Evolutionary conservation across 1,140 invertebrate species (phyloP).

Genomic region (Berghia stephanieae): DNA sequence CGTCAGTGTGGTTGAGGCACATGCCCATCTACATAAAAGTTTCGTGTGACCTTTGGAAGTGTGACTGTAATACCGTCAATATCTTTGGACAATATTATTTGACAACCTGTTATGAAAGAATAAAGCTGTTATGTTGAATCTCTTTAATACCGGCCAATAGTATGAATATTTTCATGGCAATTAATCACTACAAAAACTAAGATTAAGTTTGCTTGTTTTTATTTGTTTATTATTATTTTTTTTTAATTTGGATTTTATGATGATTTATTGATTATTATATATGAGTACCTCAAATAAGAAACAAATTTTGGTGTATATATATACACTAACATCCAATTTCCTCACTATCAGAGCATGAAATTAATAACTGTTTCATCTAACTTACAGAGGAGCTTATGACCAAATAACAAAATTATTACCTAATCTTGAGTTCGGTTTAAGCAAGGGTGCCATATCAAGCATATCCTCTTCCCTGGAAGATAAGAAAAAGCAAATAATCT

Average conservation of each 20-base stretch:
- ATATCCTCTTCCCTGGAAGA: slow-evolving; percentile 88
- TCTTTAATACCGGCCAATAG: no score
- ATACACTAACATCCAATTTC: no score
- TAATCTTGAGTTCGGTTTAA: slow-evolving; percentile 94
- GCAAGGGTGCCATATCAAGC: slow-evolving; percentile 94
- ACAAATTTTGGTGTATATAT: no score
- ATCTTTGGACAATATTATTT: slow-evolving; percentile 92
- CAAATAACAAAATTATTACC: slow-evolving; percentile 68
- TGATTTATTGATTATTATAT: no score
- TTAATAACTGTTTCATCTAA: no score
- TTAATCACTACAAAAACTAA: no score
- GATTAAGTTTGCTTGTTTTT: no score
- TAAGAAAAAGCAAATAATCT: slow-evolving; percentile 14
- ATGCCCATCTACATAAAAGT: slow-evolving; percentile 99
- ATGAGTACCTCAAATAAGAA: no score
- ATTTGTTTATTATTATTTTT: no score
- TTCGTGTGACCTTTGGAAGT: slow-evolving; percentile 90
- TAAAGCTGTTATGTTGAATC: no score
- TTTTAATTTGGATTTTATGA: no score
- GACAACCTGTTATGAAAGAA: slow-evolving; percentile 91
- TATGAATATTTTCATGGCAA: not conserved
- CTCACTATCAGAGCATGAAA: no score
- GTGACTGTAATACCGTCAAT: slow-evolving; percentile 88
- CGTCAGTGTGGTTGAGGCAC: slow-evolving; percentile 86
- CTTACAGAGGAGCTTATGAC: not conserved